Percentiles rank a stretch among this genome's conserved stretches.
These are phyloP conservation scores for Rhabdomys pumilio DNA, from an alignment of 2,797 vertebrate species.

Conservation along the genomic window DNA sequence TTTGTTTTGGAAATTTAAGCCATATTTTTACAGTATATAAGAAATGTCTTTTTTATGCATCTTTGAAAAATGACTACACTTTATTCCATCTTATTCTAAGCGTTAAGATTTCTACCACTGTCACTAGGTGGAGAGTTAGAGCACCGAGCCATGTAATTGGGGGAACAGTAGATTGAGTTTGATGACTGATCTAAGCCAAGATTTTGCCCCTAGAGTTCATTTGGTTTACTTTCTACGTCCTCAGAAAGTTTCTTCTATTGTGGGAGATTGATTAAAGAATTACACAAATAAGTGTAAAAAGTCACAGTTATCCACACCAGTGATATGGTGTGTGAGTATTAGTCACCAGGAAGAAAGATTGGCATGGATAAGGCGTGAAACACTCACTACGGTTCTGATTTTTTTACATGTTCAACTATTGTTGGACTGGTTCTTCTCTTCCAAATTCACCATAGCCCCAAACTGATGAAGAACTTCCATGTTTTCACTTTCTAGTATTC, in stretches of 20 bases:
- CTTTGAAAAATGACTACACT: constrained; percentile 7
- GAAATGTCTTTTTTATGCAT: neutral
- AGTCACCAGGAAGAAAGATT: neutral
- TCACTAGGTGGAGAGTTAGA: constrained; percentile 13
- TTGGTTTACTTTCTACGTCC: constrained; percentile 40
- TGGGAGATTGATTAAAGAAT: constrained; percentile 67
- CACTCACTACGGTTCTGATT: neutral
- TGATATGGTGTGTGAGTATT: neutral
- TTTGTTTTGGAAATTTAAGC: constrained; percentile 42
- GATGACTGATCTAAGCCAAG: neutral
- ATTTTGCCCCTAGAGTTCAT: constrained; percentile 44
- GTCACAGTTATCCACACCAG: neutral
- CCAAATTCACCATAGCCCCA: neutral
- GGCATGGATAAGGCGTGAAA: neutral
- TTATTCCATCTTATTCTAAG: constrained; percentile 21
- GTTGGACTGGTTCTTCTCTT: neutral
- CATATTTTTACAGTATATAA: neutral
- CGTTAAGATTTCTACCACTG: neutral
- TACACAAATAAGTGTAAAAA: constrained; percentile 1
- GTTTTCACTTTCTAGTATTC: neutral
- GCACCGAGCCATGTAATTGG: constrained; percentile 60
- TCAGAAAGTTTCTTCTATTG: neutral
- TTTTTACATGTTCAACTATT: neutral
- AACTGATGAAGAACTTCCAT: neutral
- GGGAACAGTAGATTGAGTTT: constrained; percentile 63